These are phyloP conservation scores for Fabriciana adippe DNA, from an alignment of 2,888 invertebrate genomes.

Conservation along the genomic window DNA sequence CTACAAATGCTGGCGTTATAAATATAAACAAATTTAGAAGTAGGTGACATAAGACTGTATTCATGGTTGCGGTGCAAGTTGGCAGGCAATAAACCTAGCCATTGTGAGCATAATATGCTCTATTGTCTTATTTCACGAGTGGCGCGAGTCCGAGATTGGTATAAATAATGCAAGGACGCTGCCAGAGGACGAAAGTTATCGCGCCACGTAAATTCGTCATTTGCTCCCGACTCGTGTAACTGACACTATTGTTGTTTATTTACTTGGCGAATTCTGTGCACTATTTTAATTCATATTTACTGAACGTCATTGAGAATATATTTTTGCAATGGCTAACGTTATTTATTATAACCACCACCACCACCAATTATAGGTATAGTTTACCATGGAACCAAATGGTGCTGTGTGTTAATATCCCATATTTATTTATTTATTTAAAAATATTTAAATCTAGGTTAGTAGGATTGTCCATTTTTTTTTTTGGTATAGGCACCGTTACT, in stretches of 20 bases:
- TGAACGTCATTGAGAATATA: neutral
- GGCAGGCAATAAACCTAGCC: conserved; percentile 51
- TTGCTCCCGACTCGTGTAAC: conserved; percentile 17
- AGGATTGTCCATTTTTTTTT: no score
- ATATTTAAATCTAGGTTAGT: no score
- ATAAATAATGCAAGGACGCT: conserved; percentile 54
- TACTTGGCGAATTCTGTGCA: conserved; percentile 4
- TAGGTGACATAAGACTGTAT: conserved; percentile 29
- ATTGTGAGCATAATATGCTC: conserved; percentile 44
- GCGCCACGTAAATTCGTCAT: conserved; percentile 44
- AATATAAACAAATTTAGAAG: conserved; percentile 35
- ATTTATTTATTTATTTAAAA: no score
- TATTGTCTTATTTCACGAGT: conserved; percentile 46
- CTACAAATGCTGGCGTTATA: conserved; percentile 9
- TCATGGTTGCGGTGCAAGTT: conserved; percentile 41
- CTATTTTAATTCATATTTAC: neutral
- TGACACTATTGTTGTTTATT: conserved; percentile 18
- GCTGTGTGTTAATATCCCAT: no score
- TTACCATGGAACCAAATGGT: no score
- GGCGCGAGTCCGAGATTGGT: conserved; percentile 46
- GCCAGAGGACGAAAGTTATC: conserved; percentile 39
- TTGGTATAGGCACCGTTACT: no score
- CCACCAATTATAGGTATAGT: no score
- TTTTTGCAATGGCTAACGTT: neutral
- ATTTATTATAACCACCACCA: no score